Evolutionary conservation across 2,797 vertebrate species (phyloP).

Genomic region (Anguilla anguilla): DNA sequence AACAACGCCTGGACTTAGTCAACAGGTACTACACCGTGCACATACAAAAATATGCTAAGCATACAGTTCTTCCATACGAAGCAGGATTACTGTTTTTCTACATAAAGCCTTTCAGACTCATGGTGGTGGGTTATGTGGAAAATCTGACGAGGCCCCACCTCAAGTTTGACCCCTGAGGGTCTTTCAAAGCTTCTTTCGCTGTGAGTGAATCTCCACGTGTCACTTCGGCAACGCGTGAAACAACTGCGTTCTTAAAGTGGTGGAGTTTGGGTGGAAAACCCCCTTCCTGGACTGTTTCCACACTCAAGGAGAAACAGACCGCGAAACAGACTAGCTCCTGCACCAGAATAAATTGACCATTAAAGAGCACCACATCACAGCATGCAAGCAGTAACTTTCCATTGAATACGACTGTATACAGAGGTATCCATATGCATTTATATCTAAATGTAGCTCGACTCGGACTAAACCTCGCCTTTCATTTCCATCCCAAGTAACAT

Average conservation of each 20-base stretch:
- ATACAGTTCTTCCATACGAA: neutral
- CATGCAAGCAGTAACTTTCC: neutral
- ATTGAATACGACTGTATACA: neutral
- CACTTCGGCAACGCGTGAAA: neutral
- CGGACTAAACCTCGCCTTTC: neutral
- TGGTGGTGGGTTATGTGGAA: neutral
- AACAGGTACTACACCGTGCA: constrained; percentile 1
- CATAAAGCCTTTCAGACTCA: neutral
- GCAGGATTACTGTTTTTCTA: neutral
- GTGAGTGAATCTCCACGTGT: neutral
- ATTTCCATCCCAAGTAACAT: neutral
- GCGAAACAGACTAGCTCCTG: neutral
- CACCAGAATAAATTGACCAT: neutral
- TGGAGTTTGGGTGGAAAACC: neutral
- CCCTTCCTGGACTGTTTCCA: neutral
- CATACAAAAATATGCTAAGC: neutral
- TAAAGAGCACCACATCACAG: neutral
- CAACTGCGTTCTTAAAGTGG: neutral
- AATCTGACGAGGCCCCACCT: neutral
- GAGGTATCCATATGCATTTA: neutral
- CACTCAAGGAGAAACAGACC: neutral
- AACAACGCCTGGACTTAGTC: neutral
- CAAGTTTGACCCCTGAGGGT: neutral
- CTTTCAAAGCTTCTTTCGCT: neutral
- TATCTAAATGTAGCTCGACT: neutral